These are phyloP conservation scores for Alligator sinensis DNA, from an alignment of 2,113 vertebrate genomes.

Conservation along the genomic window DNA sequence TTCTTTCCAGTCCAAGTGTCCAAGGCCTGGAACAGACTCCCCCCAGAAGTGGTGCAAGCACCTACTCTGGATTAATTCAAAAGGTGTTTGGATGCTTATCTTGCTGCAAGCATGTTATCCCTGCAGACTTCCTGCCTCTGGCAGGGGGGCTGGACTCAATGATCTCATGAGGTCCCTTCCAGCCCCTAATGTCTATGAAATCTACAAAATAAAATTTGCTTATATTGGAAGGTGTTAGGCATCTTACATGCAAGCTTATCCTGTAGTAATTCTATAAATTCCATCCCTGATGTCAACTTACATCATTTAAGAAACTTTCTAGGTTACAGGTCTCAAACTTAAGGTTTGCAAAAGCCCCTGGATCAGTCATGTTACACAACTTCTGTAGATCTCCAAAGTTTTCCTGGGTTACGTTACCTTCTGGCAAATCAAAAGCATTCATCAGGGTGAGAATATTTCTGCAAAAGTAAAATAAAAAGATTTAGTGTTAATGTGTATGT, in stretches of 20 bases:
- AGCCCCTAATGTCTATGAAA: too few relatives aligned
- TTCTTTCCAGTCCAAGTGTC: too few relatives aligned
- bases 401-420: constrained; percentile 77
- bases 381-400: constrained; percentile 76
- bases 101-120: too few relatives aligned
- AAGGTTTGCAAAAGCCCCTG: constrained; percentile 22
- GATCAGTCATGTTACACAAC: constrained; percentile 55
- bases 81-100: too few relatives aligned
- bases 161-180: too few relatives aligned
- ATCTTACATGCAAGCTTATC: background rate
- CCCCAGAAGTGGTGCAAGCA: too few relatives aligned
- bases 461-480: constrained; percentile 33
- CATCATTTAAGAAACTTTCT: constrained; percentile 77
- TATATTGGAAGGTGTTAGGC: background rate
- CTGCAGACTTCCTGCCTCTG: too few relatives aligned
- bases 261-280: background rate
- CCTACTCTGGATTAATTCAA: too few relatives aligned
- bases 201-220: fast-evolving
- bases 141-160: too few relatives aligned
- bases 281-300: constrained; percentile 31
- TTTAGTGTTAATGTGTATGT: background rate
- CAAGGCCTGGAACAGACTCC: too few relatives aligned
- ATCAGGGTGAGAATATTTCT: constrained; percentile 85
- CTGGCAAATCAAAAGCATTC: constrained; percentile 83
- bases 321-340: constrained; percentile 78